Conservation (phyloP, 2,888 invertebrate species). For the Campopleginae sp. region DNA sequence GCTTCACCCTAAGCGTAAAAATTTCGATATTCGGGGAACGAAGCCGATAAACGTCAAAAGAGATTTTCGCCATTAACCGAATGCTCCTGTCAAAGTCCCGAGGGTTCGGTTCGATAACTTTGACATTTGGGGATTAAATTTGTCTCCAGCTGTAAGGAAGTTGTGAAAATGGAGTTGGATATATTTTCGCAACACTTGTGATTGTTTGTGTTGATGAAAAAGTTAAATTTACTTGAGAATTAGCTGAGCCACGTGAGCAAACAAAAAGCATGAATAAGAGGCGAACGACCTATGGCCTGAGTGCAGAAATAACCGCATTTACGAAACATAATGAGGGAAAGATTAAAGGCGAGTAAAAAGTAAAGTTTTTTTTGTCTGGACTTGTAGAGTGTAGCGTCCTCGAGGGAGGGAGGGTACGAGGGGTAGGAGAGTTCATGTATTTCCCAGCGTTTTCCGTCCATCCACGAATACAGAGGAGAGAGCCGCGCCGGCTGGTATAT, state of each 20-base stretch:
- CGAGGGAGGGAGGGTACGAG: not conserved
- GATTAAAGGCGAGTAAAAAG: conserved; percentile 13
- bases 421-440: conserved; percentile 46
- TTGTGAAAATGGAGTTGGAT: not conserved
- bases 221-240: not conserved
- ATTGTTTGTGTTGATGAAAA: not conserved
- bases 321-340: conserved; percentile 8
- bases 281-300: conserved; percentile 14
- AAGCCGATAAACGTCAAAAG: not conserved
- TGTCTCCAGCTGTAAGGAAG: not conserved
- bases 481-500: conserved; percentile 35
- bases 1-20: conserved; percentile 10
- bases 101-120: not conserved
- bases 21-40: conserved; percentile 22
- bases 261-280: conserved; percentile 44
- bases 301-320: conserved; percentile 33
- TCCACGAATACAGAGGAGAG: conserved; percentile 39
- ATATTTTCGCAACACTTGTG: not conserved
- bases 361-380: conserved; percentile 2
- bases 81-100: not conserved
- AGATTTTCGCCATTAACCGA: not conserved
- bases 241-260: not conserved
- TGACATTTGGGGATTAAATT: not conserved
- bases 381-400: not conserved
- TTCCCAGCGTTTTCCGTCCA: conserved; percentile 60